phyloP scores from a whole-genome alignment of 2,888 invertebrate species.

The Phorcus lineatus region DNA sequence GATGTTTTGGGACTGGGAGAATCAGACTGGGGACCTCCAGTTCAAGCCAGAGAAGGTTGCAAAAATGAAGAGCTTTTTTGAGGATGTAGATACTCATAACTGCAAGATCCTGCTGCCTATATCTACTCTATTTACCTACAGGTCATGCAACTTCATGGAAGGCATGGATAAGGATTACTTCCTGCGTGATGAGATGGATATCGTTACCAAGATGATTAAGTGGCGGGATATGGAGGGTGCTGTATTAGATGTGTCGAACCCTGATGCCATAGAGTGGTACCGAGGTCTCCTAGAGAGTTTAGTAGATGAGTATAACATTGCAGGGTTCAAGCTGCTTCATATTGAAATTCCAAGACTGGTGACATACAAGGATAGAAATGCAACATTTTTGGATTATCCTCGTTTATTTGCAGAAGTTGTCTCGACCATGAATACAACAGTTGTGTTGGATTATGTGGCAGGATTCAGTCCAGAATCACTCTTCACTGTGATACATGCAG shows the following conservation, averaged over 20 bases:
- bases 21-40: conserved; percentile 39
- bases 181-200: conserved; percentile 41
- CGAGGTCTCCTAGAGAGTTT: conserved; percentile 30
- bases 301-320: conserved; percentile 34
- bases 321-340: conserved; percentile 46
- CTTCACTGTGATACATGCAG: conserved; percentile 36
- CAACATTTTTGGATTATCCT: conserved; percentile 45
- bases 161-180: conserved; percentile 41
- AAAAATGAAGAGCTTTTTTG: conserved; percentile 27
- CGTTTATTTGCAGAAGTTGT: conserved; percentile 41
- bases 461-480: conserved; percentile 44
- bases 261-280: conserved; percentile 42
- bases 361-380: conserved; percentile 40
- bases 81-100: not conserved
- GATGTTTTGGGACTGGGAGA: conserved; percentile 42
- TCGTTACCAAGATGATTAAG: conserved; percentile 43
- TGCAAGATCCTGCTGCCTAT: conserved; percentile 43
- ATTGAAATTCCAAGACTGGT: conserved; percentile 42
- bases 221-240: conserved; percentile 47
- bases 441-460: conserved; percentile 42
- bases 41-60: conserved; percentile 30
- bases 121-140: conserved; percentile 47
- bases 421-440: conserved; percentile 35
- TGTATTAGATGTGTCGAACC: conserved; percentile 46
- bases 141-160: conserved; percentile 37